These are phyloP conservation scores for Pheosia gnoma DNA, from an alignment of 2,888 invertebrate species.

Conservation along the genomic window DNA sequence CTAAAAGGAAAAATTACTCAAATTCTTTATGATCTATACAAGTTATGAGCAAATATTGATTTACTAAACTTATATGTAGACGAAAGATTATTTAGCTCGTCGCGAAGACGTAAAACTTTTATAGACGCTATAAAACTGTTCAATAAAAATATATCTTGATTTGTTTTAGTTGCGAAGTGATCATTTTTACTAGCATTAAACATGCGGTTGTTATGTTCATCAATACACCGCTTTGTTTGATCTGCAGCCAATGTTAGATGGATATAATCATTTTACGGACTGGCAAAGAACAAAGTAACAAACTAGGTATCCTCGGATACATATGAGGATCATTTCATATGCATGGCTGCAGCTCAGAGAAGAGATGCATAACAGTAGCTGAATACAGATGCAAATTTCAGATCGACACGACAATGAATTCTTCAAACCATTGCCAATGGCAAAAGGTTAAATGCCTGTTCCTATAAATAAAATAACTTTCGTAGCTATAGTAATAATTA, in stretches of 20 bases:
- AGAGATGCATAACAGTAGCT: no score
- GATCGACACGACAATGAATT: no score
- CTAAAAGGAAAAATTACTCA: no score
- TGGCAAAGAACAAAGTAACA: neutral
- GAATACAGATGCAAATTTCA: no score
- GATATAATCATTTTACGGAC: neutral
- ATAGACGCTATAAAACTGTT: neutral
- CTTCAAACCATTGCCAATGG: no score
- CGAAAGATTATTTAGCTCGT: neutral
- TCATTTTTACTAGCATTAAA: conserved; percentile 1
- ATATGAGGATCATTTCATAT: no score
- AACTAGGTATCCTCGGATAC: no score
- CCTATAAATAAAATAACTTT: no score
- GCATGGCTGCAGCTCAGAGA: no score
- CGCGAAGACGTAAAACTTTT: neutral
- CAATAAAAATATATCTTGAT: conserved; percentile 1
- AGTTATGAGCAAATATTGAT: neutral
- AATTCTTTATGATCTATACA: no score
- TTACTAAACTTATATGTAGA: neutral
- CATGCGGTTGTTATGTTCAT: neutral
- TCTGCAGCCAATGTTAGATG: neutral
- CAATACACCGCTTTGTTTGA: neutral
- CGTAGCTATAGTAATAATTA: no score
- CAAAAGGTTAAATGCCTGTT: no score
- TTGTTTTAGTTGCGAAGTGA: neutral